Percentiles rank a stretch among this genome's conserved stretches.
phyloP scores from a whole-genome alignment of 2,113 vertebrate genomes.

The Pachypanchax playfairii region DNA sequence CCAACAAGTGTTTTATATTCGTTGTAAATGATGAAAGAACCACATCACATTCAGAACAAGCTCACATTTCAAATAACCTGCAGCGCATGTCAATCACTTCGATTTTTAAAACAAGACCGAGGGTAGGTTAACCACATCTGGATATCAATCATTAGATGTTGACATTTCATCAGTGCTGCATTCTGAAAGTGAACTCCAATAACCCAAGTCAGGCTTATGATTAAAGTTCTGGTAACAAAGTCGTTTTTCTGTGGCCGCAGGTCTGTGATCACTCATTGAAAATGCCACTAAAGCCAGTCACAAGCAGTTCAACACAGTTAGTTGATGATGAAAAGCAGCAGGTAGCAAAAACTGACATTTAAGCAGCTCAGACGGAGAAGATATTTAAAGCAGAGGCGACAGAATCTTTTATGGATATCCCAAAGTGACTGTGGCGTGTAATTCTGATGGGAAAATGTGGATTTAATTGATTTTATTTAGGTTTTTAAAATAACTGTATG shows the following conservation, averaged over 20 bases:
- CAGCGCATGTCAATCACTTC: slow-evolving; percentile 1
- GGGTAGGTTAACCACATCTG: neutral
- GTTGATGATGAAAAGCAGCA: neutral
- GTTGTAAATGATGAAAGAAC: slow-evolving; percentile 19
- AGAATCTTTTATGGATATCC: neutral
- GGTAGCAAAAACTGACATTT: neutral
- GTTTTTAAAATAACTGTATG: no score
- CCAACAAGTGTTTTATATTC: slow-evolving; percentile 12
- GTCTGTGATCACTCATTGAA: slow-evolving; percentile 10
- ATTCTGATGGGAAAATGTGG: neutral
- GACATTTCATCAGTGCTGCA: slow-evolving; percentile 1
- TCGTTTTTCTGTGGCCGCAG: neutral
- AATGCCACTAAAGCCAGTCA: slow-evolving; percentile 14
- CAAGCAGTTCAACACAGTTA: neutral
- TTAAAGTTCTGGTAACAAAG: neutral
- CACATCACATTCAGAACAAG: slow-evolving; percentile 11
- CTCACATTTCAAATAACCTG: neutral
- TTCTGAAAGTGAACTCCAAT: neutral
- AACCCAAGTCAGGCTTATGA: neutral
- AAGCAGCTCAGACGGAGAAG: neutral
- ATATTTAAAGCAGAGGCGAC: neutral
- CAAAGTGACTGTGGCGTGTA: neutral
- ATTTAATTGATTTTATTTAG: neutral
- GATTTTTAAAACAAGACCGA: slow-evolving; percentile 9
- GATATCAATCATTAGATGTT: slow-evolving; percentile 4